Conservation (phyloP, 2,888 invertebrate genomes). For the Cremastinae sp. region DNA sequence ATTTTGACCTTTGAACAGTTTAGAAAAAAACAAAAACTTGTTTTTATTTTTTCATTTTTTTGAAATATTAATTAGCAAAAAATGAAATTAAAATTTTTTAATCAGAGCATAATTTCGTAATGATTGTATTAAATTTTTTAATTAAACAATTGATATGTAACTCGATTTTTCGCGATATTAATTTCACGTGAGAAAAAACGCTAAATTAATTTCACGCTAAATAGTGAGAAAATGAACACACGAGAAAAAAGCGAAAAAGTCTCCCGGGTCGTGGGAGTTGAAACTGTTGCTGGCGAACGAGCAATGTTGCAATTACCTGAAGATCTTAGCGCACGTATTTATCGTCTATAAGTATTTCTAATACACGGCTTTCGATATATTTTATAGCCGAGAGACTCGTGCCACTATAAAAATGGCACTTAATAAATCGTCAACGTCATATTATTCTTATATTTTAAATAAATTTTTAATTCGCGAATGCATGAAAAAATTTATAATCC, state of each 20-base stretch:
- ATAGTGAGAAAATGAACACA: constrained; percentile 22
- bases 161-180: constrained; percentile 71
- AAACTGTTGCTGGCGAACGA: constrained; percentile 40
- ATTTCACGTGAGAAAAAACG: constrained; percentile 71
- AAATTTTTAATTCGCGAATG: no score
- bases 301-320: constrained; percentile 56
- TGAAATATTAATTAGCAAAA: no score
- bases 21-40: background rate
- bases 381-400: constrained; percentile 30
- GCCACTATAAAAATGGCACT: constrained; percentile 26
- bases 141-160: no score
- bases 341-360: constrained; percentile 13
- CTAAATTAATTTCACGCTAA: constrained; percentile 14
- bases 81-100: no score
- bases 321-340: constrained; percentile 30
- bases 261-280: constrained; percentile 62
- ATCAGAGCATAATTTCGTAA: no score
- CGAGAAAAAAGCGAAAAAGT: constrained; percentile 5
- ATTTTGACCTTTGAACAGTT: constrained; percentile 39
- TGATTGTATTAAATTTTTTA: no score
- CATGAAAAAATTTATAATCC: no score
- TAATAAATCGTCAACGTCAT: background rate
- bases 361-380: constrained; percentile 29
- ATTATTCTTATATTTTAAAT: background rate
- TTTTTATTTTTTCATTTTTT: constrained; percentile 1